phyloP scores from a whole-genome alignment of 2,888 invertebrate species.

The Strigamia maritima region DNA sequence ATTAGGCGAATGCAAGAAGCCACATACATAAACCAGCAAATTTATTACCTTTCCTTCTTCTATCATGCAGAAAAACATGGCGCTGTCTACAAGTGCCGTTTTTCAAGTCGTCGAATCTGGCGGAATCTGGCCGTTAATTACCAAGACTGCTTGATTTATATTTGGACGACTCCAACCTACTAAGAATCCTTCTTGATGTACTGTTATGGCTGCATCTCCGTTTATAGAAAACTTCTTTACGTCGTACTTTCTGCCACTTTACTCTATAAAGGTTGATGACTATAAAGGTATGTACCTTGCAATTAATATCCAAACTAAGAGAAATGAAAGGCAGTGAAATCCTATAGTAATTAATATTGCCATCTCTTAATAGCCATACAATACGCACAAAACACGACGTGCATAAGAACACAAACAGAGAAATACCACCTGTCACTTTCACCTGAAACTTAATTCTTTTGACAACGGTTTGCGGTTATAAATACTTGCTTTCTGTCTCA shows the following conservation, averaged over 20 bases:
- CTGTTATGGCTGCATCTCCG: background rate
- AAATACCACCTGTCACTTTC: background rate
- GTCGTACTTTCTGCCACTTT: background rate
- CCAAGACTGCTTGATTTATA: constrained; percentile 27
- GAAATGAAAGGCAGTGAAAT: background rate
- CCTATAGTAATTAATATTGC: background rate
- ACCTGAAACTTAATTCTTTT: constrained; percentile 7
- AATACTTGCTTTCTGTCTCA: background rate
- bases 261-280: background rate
- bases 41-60: background rate
- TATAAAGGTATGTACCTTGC: background rate
- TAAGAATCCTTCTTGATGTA: constrained; percentile 10
- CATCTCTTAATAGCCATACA: background rate
- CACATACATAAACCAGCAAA: background rate
- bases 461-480: background rate
- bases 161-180: constrained; percentile 18
- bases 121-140: constrained; percentile 33
- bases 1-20: background rate
- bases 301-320: background rate
- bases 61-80: constrained; percentile 33
- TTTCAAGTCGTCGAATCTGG: constrained; percentile 35
- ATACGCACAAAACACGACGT: background rate
- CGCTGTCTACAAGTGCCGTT: constrained; percentile 5
- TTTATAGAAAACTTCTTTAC: background rate
- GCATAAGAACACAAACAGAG: background rate